A percentile compares a stretch with the other conserved stretches of the same genome.
phyloP scores from a whole-genome alignment of 2,888 invertebrate genomes.

The Myopa testacea region DNA sequence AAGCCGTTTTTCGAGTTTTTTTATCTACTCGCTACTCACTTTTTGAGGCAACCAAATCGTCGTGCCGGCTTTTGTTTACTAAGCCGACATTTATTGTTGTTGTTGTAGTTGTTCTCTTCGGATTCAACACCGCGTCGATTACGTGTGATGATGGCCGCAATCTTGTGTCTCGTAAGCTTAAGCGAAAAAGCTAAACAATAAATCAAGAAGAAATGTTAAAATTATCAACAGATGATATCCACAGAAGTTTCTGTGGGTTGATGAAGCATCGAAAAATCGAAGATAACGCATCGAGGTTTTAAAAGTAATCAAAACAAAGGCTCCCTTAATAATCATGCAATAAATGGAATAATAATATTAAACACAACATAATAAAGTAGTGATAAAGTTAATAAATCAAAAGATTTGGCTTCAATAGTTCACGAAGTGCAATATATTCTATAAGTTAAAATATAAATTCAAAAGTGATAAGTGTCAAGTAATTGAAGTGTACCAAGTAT shows the following conservation, averaged over 20 bases:
- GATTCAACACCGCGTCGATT: background rate
- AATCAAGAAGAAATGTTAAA: background rate
- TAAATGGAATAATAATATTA: too few species aligned
- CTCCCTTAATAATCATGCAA: too few species aligned
- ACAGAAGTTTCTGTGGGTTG: background rate
- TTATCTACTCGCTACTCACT: too few species aligned
- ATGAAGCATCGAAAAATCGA: too few species aligned
- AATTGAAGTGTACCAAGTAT: too few species aligned
- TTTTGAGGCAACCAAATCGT: constrained; percentile 16
- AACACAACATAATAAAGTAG: background rate
- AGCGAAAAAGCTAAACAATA: constrained; percentile 13
- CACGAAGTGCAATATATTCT: too few species aligned
- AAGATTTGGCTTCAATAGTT: background rate
- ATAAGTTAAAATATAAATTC: too few species aligned
- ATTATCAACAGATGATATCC: background rate
- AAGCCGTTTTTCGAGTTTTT: too few species aligned
- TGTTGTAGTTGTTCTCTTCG: constrained; percentile 1
- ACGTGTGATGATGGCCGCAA: background rate
- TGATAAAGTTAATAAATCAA: background rate
- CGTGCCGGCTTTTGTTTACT: constrained; percentile 17
- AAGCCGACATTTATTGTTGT: constrained; percentile 6
- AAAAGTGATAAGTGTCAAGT: too few species aligned
- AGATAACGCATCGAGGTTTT: too few species aligned
- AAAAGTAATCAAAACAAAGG: too few species aligned
- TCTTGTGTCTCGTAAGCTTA: background rate